Evolutionary conservation across 2,113 vertebrate species (phyloP).

Genomic region (Procavia capensis): DNA sequence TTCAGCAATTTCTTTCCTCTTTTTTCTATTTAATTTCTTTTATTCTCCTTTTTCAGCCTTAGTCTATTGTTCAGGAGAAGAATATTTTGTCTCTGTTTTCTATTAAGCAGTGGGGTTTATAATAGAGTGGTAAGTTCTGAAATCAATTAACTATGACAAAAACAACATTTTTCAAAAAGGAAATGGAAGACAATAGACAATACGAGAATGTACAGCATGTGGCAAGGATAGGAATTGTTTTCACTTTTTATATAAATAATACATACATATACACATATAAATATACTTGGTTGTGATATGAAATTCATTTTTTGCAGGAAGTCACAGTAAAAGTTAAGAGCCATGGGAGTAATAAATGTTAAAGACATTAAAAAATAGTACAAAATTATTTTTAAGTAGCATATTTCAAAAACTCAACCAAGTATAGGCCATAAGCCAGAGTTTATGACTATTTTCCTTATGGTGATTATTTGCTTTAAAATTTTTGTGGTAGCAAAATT

Average conservation of each 20-base stretch:
- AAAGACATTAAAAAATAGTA: conserved; percentile 66
- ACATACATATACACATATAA: background rate
- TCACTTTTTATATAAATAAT: background rate
- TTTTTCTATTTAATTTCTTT: background rate
- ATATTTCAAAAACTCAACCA: conserved; percentile 56
- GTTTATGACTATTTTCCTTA: conserved; percentile 69
- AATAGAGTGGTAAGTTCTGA: background rate
- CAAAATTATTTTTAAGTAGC: conserved; percentile 65
- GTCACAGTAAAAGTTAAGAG: conserved; percentile 44
- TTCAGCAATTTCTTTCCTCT: background rate
- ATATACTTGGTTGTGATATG: background rate
- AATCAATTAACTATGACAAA: background rate
- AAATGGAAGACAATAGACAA: conserved; percentile 45
- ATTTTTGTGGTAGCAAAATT: conserved; percentile 64
- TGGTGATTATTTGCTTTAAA: conserved; percentile 73
- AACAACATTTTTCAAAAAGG: background rate
- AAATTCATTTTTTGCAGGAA: background rate
- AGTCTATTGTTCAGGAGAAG: background rate
- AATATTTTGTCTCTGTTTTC: background rate
- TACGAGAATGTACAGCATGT: background rate
- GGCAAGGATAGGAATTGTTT: background rate
- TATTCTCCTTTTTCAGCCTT: background rate
- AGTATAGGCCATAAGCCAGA: background rate
- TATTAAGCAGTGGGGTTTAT: background rate
- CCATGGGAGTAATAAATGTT: conserved; percentile 37